phyloP scores from a whole-genome alignment of 2,888 invertebrate species.

The Rhingia rostrata region DNA sequence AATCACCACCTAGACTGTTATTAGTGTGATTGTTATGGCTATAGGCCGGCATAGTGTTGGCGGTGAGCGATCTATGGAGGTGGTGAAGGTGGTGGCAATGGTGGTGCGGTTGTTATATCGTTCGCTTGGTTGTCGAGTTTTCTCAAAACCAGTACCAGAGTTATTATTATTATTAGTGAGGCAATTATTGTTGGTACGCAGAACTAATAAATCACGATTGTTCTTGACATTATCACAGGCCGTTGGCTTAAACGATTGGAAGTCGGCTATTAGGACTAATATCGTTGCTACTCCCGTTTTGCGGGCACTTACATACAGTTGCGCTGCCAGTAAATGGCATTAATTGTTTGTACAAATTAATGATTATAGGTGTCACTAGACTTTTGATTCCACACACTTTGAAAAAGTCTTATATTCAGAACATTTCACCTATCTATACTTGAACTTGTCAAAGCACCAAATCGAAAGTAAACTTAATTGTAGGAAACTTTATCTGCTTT shows the following conservation, averaged over 20 bases:
- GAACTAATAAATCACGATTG: slow-evolving; percentile 76
- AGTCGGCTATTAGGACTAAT: slow-evolving; percentile 31
- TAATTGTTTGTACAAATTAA: slow-evolving; percentile 6
- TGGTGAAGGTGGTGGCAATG: slow-evolving; percentile 6
- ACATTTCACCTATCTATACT: not conserved
- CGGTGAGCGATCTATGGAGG: slow-evolving; percentile 21
- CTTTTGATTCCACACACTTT: not conserved
- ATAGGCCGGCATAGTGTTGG: slow-evolving; percentile 72
- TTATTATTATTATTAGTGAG: slow-evolving; percentile 64
- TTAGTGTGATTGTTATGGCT: slow-evolving; percentile 71
- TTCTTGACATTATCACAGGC: slow-evolving; percentile 77
- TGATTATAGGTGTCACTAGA: not conserved
- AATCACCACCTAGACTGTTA: slow-evolving; percentile 71
- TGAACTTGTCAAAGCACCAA: not conserved
- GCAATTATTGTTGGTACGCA: slow-evolving; percentile 67
- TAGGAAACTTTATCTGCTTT: slow-evolving; percentile 1
- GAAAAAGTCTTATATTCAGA: not conserved
- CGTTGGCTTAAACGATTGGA: slow-evolving; percentile 73
- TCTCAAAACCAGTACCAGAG: slow-evolving; percentile 58
- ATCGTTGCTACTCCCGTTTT: slow-evolving; percentile 28
- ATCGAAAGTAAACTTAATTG: not conserved
- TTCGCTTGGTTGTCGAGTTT: slow-evolving; percentile 12
- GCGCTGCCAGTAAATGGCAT: not conserved
- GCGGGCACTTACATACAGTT: not conserved
- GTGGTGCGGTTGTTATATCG: slow-evolving; percentile 5